phyloP scores from a whole-genome alignment of 2,797 vertebrate genomes.

The Denticeps clupeoides region DNA sequence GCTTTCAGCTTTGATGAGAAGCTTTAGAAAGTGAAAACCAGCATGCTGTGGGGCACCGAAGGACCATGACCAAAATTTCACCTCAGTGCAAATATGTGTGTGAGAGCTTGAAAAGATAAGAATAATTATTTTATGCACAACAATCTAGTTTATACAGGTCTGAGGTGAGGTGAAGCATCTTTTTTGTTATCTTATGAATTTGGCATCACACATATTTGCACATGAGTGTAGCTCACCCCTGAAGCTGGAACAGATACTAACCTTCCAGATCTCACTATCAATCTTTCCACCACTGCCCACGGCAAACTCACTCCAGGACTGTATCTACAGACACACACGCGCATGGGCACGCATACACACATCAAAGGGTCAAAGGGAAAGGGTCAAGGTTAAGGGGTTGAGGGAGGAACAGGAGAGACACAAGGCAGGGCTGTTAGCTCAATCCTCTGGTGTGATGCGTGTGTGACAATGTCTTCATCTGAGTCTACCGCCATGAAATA shows the following conservation, averaged over 20 bases:
- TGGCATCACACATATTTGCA: background rate
- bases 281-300: constrained; percentile 92
- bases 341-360: constrained; percentile 12
- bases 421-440: constrained; percentile 77
- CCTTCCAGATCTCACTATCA: constrained; percentile 94
- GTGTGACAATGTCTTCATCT: constrained; percentile 2
- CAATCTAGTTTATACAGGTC: no score
- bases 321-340: constrained; percentile 68
- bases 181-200: no score
- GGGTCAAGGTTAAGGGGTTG: constrained; percentile 9
- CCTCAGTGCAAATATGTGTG: background rate
- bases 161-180: background rate
- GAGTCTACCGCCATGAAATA: background rate
- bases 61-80: background rate
- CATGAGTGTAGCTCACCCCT: background rate
- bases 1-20: background rate
- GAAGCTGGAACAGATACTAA: constrained; percentile 50
- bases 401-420: constrained; percentile 46
- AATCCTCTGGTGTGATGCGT: constrained; percentile 53
- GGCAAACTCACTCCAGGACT: constrained; percentile 97
- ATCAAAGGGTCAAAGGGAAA: constrained; percentile 40
- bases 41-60: background rate
- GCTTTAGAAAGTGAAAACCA: background rate
- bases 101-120: background rate
- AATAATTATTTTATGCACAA: no score